phyloP scores from a whole-genome alignment of 2,113 vertebrate genomes.

The Myotis yumanensis region DNA sequence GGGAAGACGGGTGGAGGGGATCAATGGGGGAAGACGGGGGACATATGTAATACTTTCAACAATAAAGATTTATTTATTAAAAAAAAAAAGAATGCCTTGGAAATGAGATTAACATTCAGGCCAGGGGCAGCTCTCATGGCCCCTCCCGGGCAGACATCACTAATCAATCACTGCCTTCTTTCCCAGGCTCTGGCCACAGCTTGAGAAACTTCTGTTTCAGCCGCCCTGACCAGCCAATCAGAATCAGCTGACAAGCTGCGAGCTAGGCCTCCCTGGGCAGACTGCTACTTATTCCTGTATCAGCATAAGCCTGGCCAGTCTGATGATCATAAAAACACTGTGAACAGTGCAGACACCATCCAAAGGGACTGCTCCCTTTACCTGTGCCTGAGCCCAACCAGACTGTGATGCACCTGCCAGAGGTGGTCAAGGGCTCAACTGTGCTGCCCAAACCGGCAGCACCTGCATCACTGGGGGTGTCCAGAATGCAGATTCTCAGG shows the following conservation, averaged over 20 bases:
- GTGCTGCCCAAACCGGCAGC: neutral
- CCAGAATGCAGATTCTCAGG: neutral
- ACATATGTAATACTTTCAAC: no score
- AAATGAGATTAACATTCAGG: neutral
- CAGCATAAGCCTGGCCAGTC: neutral
- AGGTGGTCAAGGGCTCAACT: neutral
- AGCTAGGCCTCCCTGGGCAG: neutral
- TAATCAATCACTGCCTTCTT: neutral
- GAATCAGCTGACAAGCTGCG: neutral
- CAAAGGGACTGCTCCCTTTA: neutral
- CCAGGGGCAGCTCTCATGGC: neutral
- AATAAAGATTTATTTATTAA: no score
- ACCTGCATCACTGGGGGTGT: neutral
- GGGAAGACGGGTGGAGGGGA: no score
- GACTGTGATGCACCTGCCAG: neutral
- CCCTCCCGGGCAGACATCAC: neutral
- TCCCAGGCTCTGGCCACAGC: neutral
- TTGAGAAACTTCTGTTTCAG: neutral
- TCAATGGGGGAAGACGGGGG: no score
- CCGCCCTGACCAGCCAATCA: no score
- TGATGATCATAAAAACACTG: neutral
- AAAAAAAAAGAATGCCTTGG: neutral
- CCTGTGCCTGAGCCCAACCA: neutral
- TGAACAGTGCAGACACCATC: neutral
- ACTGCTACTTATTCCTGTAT: neutral